Base-by-base conservation (phyloP, 2,113 vertebrate species). In the Lutjanus erythropterus region DNA sequence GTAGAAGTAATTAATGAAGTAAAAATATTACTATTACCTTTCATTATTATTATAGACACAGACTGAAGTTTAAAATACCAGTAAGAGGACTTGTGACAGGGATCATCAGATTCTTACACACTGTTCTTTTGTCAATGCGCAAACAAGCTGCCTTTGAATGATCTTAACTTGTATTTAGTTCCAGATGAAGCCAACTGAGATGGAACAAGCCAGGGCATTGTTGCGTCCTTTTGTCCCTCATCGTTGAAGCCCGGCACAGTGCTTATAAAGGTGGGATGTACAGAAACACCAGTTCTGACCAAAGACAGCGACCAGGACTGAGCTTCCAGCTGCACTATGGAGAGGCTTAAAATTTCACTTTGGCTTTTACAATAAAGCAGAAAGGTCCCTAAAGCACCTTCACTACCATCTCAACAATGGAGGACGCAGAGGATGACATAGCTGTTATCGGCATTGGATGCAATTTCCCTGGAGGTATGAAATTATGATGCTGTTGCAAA, bases 391-490 rank as follows among this genome's bases (percentile, higher is more conserved):
- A 14, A 16, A 55, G 14, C 10, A 33, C 47, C 9, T 29, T 64
- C 1, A 29, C 41, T 0, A 9, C 2, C 35, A 70, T 11, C 80
- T 37, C 6, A 79, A 68, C 12, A 25, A 94, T 94, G 92, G 89
- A 87, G 14, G 80, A 89, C 5, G 4, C 72, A 16, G 87, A 91
- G 6, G 88, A 94, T 9, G 91, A 89, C 6, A 71, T 96, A 18
- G 95, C 95, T 31, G 81, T 96, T n/a, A 81, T 96, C 62, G 95
- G 95, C 21, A 93, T 96, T 55, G 95, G 95, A 59, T 96, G 95
- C 69, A 91, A 92, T 82, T 96, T 96, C 50, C 95, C 95, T 16
- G 95, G 95, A 93, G 95, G 95, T 96, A 86, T 50, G 77, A 80
- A 33, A 16, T 42, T 44, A 31, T 25, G 21, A 59, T 1, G 1